Evolutionary conservation across 2,888 invertebrate species (phyloP).

Genomic region (Euplagia quadripunctaria): DNA sequence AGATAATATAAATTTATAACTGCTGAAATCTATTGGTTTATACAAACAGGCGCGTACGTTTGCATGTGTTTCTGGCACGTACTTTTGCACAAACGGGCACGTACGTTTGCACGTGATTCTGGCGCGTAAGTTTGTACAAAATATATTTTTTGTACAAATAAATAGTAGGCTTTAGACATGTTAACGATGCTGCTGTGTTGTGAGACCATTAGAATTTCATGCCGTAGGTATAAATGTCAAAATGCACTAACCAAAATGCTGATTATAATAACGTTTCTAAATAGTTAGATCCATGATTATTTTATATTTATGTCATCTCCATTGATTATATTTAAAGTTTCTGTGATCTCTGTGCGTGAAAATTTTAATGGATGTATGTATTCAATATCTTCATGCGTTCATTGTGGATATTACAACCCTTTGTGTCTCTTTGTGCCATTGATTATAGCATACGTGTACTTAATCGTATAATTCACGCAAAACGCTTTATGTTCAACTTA

Average conservation of each 20-base stretch:
- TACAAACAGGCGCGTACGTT: too few relatives aligned
- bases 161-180: neutral
- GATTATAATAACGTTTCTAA: neutral
- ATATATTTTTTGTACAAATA: neutral
- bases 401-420: conserved; percentile 17
- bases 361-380: conserved; percentile 23
- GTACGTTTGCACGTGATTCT: too few relatives aligned
- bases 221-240: neutral
- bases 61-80: too few relatives aligned
- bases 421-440: conserved; percentile 69
- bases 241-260: neutral
- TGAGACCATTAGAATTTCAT: neutral
- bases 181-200: neutral
- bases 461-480: conserved; percentile 60
- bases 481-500: conserved; percentile 56
- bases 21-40: too few relatives aligned
- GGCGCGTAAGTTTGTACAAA: too few relatives aligned
- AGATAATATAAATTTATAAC: neutral
- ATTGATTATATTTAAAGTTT: conserved; percentile 34
- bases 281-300: neutral
- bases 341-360: conserved; percentile 46
- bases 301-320: conserved; percentile 25
- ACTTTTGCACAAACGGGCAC: too few relatives aligned
- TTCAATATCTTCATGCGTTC: conserved; percentile 22
- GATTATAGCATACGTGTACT: conserved; percentile 62